These are phyloP conservation scores for Vultur gryphus DNA, from an alignment of 2,797 vertebrate genomes.

Conservation along the genomic window DNA sequence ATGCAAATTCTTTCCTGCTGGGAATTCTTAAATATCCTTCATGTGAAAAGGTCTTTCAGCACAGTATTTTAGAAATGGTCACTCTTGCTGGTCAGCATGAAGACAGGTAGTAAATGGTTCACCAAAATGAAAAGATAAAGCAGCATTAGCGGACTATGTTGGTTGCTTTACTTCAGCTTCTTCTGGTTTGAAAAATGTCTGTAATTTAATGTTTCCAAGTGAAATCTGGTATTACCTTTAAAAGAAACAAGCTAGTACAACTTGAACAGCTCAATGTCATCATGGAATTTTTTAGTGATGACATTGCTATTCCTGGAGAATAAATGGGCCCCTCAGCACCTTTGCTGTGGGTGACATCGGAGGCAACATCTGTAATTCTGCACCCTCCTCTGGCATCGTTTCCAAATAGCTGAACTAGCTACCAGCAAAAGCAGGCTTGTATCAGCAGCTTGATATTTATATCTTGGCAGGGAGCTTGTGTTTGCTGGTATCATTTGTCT, in stretches of 20 bases:
- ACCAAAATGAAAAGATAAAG: background rate
- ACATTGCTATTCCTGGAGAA: slow-evolving; percentile 22
- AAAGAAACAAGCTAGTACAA: background rate
- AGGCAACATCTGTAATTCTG: slow-evolving; percentile 2
- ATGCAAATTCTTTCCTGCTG: background rate
- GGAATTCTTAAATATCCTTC: background rate
- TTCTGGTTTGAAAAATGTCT: background rate
- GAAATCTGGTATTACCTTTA: background rate
- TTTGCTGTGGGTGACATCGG: background rate
- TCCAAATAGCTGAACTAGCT: background rate
- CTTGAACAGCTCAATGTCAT: background rate
- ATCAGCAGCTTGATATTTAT: slow-evolving; percentile 36
- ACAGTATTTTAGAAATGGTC: fast-evolving
- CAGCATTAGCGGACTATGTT: too few relatives aligned
- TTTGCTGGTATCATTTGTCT: background rate
- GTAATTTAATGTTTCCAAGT: background rate
- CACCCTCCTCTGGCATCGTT: background rate
- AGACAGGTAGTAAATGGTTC: background rate
- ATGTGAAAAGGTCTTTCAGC: background rate
- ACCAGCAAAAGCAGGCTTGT: background rate
- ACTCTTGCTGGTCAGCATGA: background rate
- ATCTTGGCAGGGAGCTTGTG: background rate
- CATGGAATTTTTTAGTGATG: background rate
- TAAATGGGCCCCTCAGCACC: background rate
- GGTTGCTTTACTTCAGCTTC: background rate